Percentiles rank a stretch among this genome's conserved stretches.
These are phyloP conservation scores for Ceyx cyanopectus DNA, from an alignment of 2,113 vertebrate species.

Conservation along the genomic window DNA sequence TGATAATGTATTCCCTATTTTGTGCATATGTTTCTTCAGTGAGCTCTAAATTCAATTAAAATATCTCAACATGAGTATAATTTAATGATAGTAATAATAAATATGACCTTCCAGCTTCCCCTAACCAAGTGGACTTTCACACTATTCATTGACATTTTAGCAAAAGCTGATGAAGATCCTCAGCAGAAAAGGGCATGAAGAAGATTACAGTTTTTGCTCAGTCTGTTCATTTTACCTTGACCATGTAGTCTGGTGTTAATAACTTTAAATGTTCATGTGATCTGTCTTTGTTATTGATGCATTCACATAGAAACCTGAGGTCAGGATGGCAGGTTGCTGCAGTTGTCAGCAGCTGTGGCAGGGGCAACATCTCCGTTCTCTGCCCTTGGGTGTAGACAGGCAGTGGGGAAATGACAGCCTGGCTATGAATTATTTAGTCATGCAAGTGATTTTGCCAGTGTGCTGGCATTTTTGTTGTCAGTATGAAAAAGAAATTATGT, in stretches of 20 bases:
- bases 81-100: not conserved
- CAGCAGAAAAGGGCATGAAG: not conserved
- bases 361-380: not conserved
- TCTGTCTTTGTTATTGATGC: not conserved
- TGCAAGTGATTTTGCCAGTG: not conserved
- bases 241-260: rapidly evolving
- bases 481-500: not conserved
- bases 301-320: not conserved
- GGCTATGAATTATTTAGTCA: not conserved
- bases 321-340: not conserved
- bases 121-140: not conserved
- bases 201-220: not conserved
- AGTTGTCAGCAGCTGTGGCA: not conserved
- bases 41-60: not conserved
- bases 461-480: not conserved
- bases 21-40: not conserved
- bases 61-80: not conserved
- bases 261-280: not conserved
- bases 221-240: not conserved
- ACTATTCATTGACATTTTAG: not conserved
- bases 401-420: not conserved
- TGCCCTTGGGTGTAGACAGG: not conserved
- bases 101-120: not conserved
- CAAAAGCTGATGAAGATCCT: not conserved
- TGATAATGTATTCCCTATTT: not conserved